phyloP scores from a whole-genome alignment of 2,113 vertebrate genomes.

The Hymenochirus boettgeri region DNA sequence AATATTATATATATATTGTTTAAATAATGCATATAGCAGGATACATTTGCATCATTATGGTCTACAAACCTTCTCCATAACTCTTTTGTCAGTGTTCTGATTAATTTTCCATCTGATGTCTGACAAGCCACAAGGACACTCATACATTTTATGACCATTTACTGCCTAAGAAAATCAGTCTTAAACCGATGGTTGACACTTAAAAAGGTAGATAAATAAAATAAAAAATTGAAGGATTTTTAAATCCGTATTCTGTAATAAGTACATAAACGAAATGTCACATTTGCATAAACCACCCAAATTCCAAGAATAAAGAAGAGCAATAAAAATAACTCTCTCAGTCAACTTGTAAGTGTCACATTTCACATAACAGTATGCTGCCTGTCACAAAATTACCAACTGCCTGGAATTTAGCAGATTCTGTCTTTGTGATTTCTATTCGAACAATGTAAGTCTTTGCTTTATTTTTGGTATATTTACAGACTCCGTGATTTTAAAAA shows the following conservation, averaged over 20 bases:
- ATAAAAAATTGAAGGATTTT: not conserved
- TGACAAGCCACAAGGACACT: constrained; percentile 22
- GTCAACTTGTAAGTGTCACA: constrained; percentile 8
- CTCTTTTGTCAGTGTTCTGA: too few relatives aligned
- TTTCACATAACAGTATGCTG: not conserved
- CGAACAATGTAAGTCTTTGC: not conserved
- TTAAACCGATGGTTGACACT: not conserved
- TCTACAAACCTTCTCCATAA: too few relatives aligned
- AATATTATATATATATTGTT: too few relatives aligned
- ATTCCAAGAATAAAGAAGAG: constrained; percentile 10
- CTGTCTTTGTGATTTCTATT: constrained; percentile 1
- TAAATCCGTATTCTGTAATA: constrained; percentile 15
- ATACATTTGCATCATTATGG: too few relatives aligned
- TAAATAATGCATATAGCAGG: too few relatives aligned
- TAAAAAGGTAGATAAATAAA: constrained; percentile 19
- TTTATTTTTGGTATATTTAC: constrained; percentile 8
- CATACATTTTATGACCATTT: constrained; percentile 13
- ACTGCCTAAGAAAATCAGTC: constrained; percentile 2
- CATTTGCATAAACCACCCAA: constrained; percentile 21
- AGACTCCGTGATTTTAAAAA: not conserved
- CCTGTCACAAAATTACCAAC: constrained; percentile 32
- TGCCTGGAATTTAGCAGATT: constrained; percentile 5
- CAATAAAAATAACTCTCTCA: constrained; percentile 14
- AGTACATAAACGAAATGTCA: constrained; percentile 21
- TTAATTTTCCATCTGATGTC: constrained; percentile 10